Conservation (phyloP, 2,113 vertebrate genomes). For the Benitochromis conjunctus region DNA sequence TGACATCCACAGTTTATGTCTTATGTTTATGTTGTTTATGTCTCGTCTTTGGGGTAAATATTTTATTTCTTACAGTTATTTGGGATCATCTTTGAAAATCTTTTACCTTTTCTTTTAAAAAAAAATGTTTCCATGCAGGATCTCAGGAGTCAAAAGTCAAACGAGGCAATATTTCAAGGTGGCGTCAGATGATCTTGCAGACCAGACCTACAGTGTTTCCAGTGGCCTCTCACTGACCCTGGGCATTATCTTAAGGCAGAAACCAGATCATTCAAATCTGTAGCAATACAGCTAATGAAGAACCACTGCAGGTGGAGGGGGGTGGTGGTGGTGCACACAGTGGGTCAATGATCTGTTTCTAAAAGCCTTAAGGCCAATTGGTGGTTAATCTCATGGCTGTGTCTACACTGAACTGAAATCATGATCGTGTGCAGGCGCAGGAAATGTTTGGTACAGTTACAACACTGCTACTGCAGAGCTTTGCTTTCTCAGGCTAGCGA, state of each 20-base stretch:
- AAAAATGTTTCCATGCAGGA: background rate
- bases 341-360: conserved; percentile 5
- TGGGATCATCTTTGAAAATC: background rate
- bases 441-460: background rate
- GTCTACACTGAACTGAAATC: background rate
- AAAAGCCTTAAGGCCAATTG: conserved; percentile 5
- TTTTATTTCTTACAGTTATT: background rate
- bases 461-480: background rate
- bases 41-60: background rate
- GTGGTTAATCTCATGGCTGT: background rate
- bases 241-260: background rate
- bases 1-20: background rate
- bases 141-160: background rate
- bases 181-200: background rate
- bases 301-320: background rate
- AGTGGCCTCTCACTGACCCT: conserved; percentile 5
- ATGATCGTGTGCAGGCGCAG: background rate
- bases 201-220: background rate
- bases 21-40: background rate
- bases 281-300: background rate
- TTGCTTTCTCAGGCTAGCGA: background rate
- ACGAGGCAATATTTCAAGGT: background rate
- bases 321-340: background rate
- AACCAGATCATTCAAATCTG: background rate
- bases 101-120: background rate